Conservation (phyloP, 2,888 invertebrate species). For the Quadroppia sp. region DNA sequence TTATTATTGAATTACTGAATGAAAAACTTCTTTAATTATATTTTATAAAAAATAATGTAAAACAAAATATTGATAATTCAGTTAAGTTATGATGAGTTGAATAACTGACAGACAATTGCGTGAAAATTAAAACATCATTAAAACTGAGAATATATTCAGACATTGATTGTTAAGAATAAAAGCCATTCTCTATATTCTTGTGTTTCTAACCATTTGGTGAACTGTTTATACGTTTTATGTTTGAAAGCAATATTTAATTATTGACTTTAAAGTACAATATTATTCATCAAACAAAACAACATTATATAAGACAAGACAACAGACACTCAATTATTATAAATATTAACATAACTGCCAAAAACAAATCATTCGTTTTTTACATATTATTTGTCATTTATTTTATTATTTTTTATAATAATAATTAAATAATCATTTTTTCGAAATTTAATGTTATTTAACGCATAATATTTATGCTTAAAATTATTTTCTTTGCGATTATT, state of each 20-base stretch:
- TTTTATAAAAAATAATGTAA: not conserved
- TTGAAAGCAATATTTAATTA: not conserved
- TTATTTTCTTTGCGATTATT: too few species aligned
- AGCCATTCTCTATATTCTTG: not conserved
- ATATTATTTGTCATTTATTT: not conserved
- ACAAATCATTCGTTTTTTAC: not conserved
- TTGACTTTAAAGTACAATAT: conserved; percentile 1
- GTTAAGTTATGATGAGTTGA: not conserved
- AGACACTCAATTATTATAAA: not conserved
- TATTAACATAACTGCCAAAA: conserved; percentile 5
- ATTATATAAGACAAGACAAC: not conserved
- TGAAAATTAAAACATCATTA: not conserved
- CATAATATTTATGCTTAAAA: not conserved
- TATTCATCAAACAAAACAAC: not conserved
- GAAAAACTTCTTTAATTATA: not conserved
- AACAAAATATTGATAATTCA: not conserved
- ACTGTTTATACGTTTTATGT: not conserved
- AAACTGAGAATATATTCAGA: not conserved
- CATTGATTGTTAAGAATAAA: too few species aligned
- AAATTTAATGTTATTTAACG: not conserved
- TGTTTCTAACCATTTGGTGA: not conserved
- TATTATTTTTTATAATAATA: not conserved
- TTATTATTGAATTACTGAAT: too few species aligned
- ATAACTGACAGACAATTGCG: not conserved
- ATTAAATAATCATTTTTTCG: not conserved